These are phyloP conservation scores for Hylaeus volcanicus DNA, from an alignment of 1,140 invertebrate genomes.

Conservation along the genomic window DNA sequence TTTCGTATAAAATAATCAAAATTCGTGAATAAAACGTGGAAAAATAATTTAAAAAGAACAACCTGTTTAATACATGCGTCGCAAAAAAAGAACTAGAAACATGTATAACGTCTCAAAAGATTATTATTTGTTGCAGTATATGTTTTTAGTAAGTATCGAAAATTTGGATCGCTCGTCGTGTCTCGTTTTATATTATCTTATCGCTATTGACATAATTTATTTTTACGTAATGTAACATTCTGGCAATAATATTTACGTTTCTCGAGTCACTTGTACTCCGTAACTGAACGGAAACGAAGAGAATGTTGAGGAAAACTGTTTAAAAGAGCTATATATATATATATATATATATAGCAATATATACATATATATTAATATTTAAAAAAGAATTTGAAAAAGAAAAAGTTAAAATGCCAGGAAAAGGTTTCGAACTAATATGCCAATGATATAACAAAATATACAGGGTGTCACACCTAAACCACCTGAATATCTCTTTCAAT, in stretches of 20 bases:
- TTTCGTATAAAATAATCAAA: constrained; percentile 56
- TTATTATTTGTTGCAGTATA: constrained; percentile 51
- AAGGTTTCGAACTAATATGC: constrained; percentile 41
- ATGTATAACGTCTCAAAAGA: constrained; percentile 55
- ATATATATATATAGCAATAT: no score
- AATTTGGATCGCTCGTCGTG: constrained; percentile 44
- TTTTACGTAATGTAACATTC: constrained; percentile 49
- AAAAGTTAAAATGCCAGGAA: constrained; percentile 21
- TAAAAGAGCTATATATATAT: background rate
- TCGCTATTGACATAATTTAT: constrained; percentile 37
- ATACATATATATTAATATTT: background rate
- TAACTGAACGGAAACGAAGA: constrained; percentile 6
- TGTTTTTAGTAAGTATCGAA: constrained; percentile 53
- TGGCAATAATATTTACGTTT: constrained; percentile 53
- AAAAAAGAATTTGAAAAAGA: background rate
- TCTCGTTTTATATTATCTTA: constrained; percentile 29
- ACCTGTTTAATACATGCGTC: constrained; percentile 15
- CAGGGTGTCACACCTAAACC: no score
- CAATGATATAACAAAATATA: constrained; percentile 21
- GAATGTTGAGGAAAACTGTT: background rate
- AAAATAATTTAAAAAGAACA: constrained; percentile 35
- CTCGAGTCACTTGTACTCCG: constrained; percentile 26
- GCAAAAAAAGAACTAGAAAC: constrained; percentile 29
- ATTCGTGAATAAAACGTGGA: constrained; percentile 47
- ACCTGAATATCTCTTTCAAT: no score